Evolutionary conservation across 2,797 vertebrate species (phyloP).

Genomic region (Spinus pinus): DNA sequence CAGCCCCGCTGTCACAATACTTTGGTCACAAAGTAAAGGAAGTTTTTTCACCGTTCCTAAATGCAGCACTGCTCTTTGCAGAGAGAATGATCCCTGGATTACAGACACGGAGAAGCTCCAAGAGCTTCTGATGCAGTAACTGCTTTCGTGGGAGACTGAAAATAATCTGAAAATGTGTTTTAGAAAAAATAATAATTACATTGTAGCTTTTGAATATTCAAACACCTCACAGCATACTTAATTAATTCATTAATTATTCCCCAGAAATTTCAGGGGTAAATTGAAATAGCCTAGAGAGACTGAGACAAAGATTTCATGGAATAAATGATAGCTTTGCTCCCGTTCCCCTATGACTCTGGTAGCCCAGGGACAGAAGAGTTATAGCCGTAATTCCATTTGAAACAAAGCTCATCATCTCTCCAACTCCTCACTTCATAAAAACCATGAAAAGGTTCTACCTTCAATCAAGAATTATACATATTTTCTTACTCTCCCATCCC

Average conservation of each 20-base stretch:
- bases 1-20: neutral
- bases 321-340: constrained; percentile 54
- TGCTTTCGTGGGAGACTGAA: constrained; percentile 37
- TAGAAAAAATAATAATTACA: constrained; percentile 68
- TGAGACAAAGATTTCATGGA: constrained; percentile 56
- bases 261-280: constrained; percentile 67
- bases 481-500: constrained; percentile 11
- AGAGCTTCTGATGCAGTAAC: neutral
- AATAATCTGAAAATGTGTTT: constrained; percentile 58
- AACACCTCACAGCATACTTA: constrained; percentile 62
- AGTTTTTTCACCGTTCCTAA: neutral
- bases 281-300: constrained; percentile 62
- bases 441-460: constrained; percentile 11
- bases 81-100: neutral
- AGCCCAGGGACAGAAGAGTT: constrained; percentile 59
- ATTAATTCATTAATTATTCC: constrained; percentile 73
- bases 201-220: constrained; percentile 68
- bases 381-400: constrained; percentile 14
- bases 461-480: constrained; percentile 30
- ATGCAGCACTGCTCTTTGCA: neutral
- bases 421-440: constrained; percentile 24
- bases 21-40: neutral
- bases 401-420: constrained; percentile 56
- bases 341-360: constrained; percentile 41
- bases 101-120: neutral